Base-by-base conservation (phyloP, 2,888 invertebrate species). In the Tachystola acroxantha region DNA sequence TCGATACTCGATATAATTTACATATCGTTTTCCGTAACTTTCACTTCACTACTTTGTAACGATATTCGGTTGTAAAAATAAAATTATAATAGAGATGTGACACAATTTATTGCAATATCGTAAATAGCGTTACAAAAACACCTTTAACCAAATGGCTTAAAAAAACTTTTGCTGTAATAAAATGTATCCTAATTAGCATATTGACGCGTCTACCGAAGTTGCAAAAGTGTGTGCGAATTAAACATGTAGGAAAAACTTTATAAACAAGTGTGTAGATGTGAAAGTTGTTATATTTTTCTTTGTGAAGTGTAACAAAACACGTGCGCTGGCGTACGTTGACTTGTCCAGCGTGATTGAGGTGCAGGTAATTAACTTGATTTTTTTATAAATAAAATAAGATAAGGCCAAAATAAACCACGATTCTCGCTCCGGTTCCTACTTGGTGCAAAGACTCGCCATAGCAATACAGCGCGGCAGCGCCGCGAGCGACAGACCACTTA, bases 321-420 rank as follows among this genome's bases (percentile, higher is more conserved):
- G 85, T 89, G 89, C 91, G 80, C 88, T 92, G 87, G 91, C 92
- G 64, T 92, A 91, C 89, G 92, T 92, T 77, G 92, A 92, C 70
- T 89, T 92, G 86, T 91, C 92, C 63, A 91, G 91, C 63, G 92
- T 92, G 75, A 92, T 92, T 74, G 92, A 92, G 88, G 91, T 91
- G 73, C 92, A 92, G 92, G 92, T 92, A 87, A 24, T n/a, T n/a
- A n/a, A n/a, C n/a, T n/a, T n/a, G n/a, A n/a, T n/a, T n/a, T n/a
- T n/a, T n/a, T n/a, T n/a, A n/a, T n/a, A n/a, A n/a, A n/a, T n/a
- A n/a, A n/a, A n/a, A n/a, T n/a, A n/a, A n/a, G n/a, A n/a, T n/a
- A n/a, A n/a, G n/a, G n/a, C n/a, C n/a, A n/a, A n/a, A n/a, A n/a
- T n/a, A n/a, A n/a, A n/a, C n/a, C n/a, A n/a, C n/a, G n/a, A n/a